Conservation (phyloP, 2,888 invertebrate species). For the Drosophila flavopinicola region DNA sequence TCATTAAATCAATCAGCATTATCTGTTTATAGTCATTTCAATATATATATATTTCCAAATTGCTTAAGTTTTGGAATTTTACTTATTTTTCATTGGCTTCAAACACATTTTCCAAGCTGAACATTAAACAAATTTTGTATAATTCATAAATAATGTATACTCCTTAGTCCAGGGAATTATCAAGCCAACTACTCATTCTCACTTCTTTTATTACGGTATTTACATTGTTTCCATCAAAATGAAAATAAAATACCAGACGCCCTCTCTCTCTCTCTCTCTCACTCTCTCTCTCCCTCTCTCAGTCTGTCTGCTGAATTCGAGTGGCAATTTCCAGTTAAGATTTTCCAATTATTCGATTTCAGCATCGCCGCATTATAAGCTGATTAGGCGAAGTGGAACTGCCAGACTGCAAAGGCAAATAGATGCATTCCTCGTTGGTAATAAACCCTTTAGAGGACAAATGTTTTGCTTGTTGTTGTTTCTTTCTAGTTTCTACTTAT, state of each 20-base stretch:
- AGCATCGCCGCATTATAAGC: slow-evolving; percentile 26
- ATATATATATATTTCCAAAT: no score
- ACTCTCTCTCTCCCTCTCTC: not conserved
- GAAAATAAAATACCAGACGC: not conserved
- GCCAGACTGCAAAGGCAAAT: slow-evolving; percentile 51
- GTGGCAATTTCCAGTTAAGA: slow-evolving; percentile 24
- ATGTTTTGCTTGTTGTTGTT: not conserved
- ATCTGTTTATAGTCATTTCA: no score
- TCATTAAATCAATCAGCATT: no score
- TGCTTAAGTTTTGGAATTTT: no score
- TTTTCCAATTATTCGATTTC: slow-evolving; percentile 56
- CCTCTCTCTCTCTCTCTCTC: no score
- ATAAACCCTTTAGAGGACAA: not conserved
- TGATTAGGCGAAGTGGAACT: slow-evolving; percentile 55
- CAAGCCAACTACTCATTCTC: not conserved
- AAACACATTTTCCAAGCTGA: no score
- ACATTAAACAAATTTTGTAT: no score
- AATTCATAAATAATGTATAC: no score
- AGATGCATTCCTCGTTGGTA: not conserved
- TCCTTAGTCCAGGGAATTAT: not conserved
- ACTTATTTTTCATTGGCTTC: not conserved
- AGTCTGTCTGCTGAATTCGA: not conserved
- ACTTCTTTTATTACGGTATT: not conserved
- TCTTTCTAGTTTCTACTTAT: slow-evolving; percentile 2
- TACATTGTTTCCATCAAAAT: slow-evolving; percentile 4